Evolutionary conservation across 2,888 invertebrate genomes (phyloP), one percentile per base, ranked within the genome.

Genomic region (Endotricha flammealis): DNA sequence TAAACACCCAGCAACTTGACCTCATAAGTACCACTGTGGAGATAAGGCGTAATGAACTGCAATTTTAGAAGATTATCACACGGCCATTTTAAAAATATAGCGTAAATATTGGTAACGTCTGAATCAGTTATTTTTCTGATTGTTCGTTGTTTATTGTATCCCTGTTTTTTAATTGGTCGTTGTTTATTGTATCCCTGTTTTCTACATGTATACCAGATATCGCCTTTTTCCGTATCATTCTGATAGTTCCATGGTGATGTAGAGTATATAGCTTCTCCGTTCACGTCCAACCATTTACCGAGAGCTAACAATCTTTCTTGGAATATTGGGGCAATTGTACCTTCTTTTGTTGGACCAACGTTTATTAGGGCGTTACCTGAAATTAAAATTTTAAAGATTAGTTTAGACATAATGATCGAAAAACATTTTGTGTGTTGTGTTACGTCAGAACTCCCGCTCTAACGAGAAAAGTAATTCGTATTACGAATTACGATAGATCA

Each of bases 321-420:
- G 75, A 93, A 96, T 61, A 97, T 93, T 0, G 95, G 94, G 2
- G 89, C 72, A 46, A 98, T 96, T 4, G 91, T 91, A 3, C 97
- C 97, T 53, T 95, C 95, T 62, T 93, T 94, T 0, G 96, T 95
- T 9, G 97, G 97, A 0, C 97, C 97, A 4, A 97, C 89, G 63
- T 97, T 97, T 60, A 95, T 90, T 9, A 95, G 70, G 10, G 92
- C 83, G 64, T 95, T 95, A 0, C 93, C 93, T 90, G 54, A 30
- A 78, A 68, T 14, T 5, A 23, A 12, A 20, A 8, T 29, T 3
- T n/a, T n/a, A n/a, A n/a, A n/a, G n/a, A n/a, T n/a, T n/a, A n/a
- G n/a, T n/a, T n/a, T n/a, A n/a, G n/a, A n/a, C n/a, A n/a, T n/a
- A n/a, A n/a, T n/a, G n/a, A n/a, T n/a, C n/a, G n/a, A n/a, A n/a